phyloP scores from a whole-genome alignment of 2,888 invertebrate genomes.

The Melanotus villosus region DNA sequence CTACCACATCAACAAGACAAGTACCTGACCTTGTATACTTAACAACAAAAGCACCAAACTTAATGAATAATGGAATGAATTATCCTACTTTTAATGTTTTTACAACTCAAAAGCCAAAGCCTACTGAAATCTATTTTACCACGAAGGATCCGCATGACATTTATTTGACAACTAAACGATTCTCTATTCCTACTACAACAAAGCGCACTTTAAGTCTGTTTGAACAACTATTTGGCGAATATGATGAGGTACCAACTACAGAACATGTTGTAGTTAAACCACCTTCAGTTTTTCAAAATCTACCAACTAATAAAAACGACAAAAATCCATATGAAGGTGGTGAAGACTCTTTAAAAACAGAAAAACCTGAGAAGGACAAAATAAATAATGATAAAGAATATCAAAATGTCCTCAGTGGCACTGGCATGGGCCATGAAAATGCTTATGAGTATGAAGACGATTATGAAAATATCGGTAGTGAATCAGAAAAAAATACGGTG shows the following conservation, averaged over 20 bases:
- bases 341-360: slow-evolving; percentile 46
- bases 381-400: slow-evolving; percentile 28
- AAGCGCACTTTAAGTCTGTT: slow-evolving; percentile 65
- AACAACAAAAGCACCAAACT: slow-evolving; percentile 59
- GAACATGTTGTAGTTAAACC: slow-evolving; percentile 51
- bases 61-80: slow-evolving; percentile 62
- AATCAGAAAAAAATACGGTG: slow-evolving; percentile 58
- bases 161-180: slow-evolving; percentile 47
- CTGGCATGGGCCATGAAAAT: slow-evolving; percentile 57
- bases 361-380: slow-evolving; percentile 32
- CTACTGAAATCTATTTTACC: slow-evolving; percentile 58
- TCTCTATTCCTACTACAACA: slow-evolving; percentile 62
- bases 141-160: slow-evolving; percentile 53
- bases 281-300: slow-evolving; percentile 50
- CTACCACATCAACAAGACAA: slow-evolving; percentile 52
- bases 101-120: slow-evolving; percentile 28
- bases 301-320: slow-evolving; percentile 54
- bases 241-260: slow-evolving; percentile 60
- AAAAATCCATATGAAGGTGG: slow-evolving; percentile 22
- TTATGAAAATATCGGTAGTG: slow-evolving; percentile 51
- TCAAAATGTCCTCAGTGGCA: slow-evolving; percentile 56
- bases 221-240: slow-evolving; percentile 67
- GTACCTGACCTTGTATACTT: slow-evolving; percentile 38
- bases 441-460: slow-evolving; percentile 62
- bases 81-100: slow-evolving; percentile 61